Percentiles rank a stretch among this genome's conserved stretches.
Evolutionary conservation across 2,113 vertebrate genomes (phyloP).

Genomic region (Eonycteris spelaea): DNA sequence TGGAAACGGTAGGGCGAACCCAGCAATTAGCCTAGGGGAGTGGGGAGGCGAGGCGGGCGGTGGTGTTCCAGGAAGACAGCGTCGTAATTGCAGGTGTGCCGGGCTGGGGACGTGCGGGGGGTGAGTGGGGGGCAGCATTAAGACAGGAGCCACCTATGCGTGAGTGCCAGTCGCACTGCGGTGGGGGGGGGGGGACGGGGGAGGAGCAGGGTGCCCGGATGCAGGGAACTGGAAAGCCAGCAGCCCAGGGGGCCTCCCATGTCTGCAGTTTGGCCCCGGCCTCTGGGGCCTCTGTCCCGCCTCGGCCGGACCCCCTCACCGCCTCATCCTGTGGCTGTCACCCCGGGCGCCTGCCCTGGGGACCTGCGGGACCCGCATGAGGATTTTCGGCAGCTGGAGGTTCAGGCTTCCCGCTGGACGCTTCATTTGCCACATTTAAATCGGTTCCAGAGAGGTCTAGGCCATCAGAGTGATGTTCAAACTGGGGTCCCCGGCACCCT

Average conservation of each 20-base stretch:
- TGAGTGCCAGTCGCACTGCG: background rate
- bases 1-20: slow-evolving; percentile 61
- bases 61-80: background rate
- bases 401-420: background rate
- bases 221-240: background rate
- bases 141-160: slow-evolving; percentile 44
- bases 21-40: slow-evolving; percentile 67
- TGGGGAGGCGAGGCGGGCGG: slow-evolving; percentile 33
- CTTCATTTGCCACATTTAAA: background rate
- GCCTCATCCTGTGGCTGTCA: background rate
- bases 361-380: background rate
- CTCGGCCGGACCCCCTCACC: background rate
- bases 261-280: background rate
- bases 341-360: background rate
- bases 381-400: background rate
- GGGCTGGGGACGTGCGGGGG: background rate
- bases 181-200: background rate
- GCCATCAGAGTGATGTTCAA: background rate
- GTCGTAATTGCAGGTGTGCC: slow-evolving; percentile 64
- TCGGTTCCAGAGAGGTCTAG: background rate
- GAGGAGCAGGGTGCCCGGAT: background rate
- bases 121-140: background rate
- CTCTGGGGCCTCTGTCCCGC: background rate
- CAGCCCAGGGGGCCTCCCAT: background rate
- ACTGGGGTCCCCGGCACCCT: background rate